Conservation (phyloP, 2,113 vertebrate genomes). For the Elaphurus davidianus region DNA sequence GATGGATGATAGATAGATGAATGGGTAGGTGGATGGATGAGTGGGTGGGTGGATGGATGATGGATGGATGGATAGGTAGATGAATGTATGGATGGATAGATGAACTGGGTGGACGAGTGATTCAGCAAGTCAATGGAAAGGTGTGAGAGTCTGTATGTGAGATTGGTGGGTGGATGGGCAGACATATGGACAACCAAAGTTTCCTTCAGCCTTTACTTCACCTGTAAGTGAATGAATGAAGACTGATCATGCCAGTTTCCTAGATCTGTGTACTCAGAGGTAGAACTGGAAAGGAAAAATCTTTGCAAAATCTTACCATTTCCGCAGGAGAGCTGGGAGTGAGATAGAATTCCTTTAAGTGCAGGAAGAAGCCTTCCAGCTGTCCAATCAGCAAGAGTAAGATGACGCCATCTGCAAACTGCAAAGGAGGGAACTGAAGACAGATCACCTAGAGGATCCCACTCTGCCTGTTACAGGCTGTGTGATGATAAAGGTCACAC, state of each 20-base stretch:
- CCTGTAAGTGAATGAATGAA: background rate
- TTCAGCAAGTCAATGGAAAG: fast-evolving
- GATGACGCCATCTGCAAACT: slow-evolving; percentile 96
- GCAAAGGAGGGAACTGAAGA: background rate
- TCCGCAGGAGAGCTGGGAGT: slow-evolving; percentile 84
- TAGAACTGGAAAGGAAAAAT: fast-evolving
- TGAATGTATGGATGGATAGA: fast-evolving
- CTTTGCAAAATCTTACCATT: slow-evolving; percentile 83
- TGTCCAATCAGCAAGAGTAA: slow-evolving; percentile 94
- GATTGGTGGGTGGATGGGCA: background rate
- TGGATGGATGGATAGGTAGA: fast-evolving
- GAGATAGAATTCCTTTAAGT: slow-evolving; percentile 88
- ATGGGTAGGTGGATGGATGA: background rate
- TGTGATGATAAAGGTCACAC: background rate
- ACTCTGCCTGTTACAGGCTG: background rate
- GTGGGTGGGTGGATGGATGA: fast-evolving
- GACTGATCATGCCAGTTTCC: fast-evolving
- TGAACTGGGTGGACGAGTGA: fast-evolving
- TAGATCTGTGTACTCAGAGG: no score
- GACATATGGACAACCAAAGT: background rate
- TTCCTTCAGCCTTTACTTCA: background rate
- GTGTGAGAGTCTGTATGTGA: fast-evolving
- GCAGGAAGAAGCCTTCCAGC: slow-evolving; percentile 92
- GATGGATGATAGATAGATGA: no score
- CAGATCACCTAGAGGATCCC: fast-evolving